phyloP scores from a whole-genome alignment of 2,113 vertebrate genomes.

The Cyphomyrus discorhynchus region DNA sequence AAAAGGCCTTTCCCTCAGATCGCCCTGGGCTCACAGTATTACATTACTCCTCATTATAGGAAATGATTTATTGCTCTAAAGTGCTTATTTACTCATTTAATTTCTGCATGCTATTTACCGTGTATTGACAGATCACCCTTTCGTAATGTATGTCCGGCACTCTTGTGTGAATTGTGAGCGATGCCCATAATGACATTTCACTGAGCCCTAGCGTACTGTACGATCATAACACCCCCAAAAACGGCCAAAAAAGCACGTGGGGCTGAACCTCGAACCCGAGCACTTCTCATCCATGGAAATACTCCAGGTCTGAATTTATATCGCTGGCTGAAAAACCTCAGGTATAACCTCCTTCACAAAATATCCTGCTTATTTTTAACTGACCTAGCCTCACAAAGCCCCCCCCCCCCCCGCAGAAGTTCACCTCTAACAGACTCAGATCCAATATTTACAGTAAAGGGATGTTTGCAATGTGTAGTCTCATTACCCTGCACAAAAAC shows the following conservation, averaged over 20 bases:
- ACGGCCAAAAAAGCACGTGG: not conserved
- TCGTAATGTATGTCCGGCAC: not conserved
- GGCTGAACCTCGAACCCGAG: not conserved
- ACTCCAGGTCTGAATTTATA: not conserved
- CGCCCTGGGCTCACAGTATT: constrained; percentile 8
- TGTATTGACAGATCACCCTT: not conserved
- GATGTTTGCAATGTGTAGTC: not conserved
- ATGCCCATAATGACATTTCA: not conserved
- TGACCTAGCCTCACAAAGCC: not conserved
- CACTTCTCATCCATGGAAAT: not conserved
- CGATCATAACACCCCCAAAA: not conserved
- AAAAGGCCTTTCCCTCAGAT: constrained; percentile 25
- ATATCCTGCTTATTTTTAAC: not conserved
- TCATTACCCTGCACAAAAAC: not conserved
- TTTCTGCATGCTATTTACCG: constrained; percentile 1
- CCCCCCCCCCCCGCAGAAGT: not conserved
- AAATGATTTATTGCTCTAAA: constrained; percentile 20
- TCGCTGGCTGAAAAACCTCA: not conserved
- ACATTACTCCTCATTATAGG: not conserved
- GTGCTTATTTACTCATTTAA: constrained; percentile 18
- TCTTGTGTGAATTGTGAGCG: not conserved
- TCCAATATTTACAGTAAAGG: not conserved
- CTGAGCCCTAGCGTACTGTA: not conserved
- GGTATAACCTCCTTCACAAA: not conserved
- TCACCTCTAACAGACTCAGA: not conserved